Evolutionary conservation across 1,140 invertebrate genomes (phyloP), one percentile per base, ranked within the genome.

Genomic region (Solenopsis invicta): DNA sequence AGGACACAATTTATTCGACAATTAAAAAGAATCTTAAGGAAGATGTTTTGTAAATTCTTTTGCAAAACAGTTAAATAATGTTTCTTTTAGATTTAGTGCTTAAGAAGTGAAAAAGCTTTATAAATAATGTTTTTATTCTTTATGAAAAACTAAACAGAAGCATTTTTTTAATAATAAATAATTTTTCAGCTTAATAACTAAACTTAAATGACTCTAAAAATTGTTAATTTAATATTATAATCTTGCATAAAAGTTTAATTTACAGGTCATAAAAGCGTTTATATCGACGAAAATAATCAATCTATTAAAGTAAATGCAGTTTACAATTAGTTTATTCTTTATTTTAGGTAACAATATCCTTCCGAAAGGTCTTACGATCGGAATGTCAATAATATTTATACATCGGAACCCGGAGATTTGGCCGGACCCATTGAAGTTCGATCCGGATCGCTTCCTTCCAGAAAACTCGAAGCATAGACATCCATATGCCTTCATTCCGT

Each of bases 341-440:
- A 62, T 87, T 90, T 86, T 72, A 93, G 92, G 81, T 50, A 66
- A 87, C 41, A 87, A 75, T 54, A 9, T 66, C 0, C 61, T 96
- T 50, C 95, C 95, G 13, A 94, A 94, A 56, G 95, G 94, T 10
- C 94, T 94, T 10, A 91, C 92, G 0, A 78, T 96, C 0, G 52
- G 93, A 0, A 74, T 97, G 0, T 90, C 95, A 34, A 95, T 96
- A 13, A 95, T 96, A 41, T 94, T 96, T 62, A 93, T 97, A 80
- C 97, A 98, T 86, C 86, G 75, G 10, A 81, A 92, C 71, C 85
- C 91, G 1, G 24, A 85, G 10, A 50, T 89, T 48, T 98, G 96
- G 91, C 96, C 97, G 54, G 96, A 98, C 91, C 98, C 98, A 0
- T 94, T 97, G 50, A 95, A 93, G 4, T 98, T 98, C 90, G 95